These are phyloP conservation scores for Cebus imitator DNA, from an alignment of 2,113 vertebrate species.

Conservation along the genomic window DNA sequence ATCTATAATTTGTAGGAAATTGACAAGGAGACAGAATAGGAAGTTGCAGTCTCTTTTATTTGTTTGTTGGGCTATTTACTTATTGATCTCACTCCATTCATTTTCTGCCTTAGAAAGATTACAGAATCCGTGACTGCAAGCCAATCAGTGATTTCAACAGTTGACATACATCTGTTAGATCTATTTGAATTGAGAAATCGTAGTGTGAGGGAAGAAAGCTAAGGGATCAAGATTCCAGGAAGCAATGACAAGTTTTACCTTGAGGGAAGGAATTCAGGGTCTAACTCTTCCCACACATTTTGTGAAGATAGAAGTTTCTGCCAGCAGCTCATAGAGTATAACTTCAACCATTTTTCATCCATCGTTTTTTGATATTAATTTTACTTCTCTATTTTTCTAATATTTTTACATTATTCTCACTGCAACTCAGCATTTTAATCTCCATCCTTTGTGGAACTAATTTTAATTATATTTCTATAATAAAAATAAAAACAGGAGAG, in stretches of 20 bases:
- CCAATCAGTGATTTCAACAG: background rate
- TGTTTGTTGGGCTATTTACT: background rate
- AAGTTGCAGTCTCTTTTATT: background rate
- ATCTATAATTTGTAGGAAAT: background rate
- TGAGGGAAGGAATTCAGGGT: background rate
- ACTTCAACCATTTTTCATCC: background rate
- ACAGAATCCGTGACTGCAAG: background rate
- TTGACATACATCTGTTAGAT: background rate
- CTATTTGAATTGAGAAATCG: background rate
- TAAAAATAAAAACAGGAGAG: background rate
- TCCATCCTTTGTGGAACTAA: background rate
- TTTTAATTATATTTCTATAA: background rate
- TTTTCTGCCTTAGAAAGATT: background rate
- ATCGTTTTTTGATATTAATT: background rate
- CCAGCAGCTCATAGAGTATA: background rate
- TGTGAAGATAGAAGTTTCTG: background rate
- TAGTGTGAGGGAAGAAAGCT: fast-evolving
- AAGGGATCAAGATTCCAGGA: background rate
- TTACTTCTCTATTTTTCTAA: background rate
- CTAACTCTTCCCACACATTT: background rate
- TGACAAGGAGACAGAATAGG: background rate
- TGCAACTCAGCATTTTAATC: constrained; percentile 13
- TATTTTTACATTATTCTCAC: background rate
- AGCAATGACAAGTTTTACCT: background rate
- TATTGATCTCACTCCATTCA: background rate